These are phyloP conservation scores for Bacillus rossius DNA, from an alignment of 1,140 invertebrate genomes.

Conservation along the genomic window DNA sequence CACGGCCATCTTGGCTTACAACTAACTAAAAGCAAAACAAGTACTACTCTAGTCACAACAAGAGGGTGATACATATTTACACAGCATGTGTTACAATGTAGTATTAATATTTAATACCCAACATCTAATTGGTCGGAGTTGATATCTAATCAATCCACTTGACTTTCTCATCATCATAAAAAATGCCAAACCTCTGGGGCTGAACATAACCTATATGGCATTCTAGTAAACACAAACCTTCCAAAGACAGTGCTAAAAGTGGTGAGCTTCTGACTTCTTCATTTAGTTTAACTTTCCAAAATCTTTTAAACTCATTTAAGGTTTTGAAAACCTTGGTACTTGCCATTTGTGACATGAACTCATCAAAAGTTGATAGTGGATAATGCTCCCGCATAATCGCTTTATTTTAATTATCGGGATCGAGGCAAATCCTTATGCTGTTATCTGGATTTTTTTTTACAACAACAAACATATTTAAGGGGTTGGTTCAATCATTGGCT, in stretches of 20 bases:
- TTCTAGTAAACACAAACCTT: slow-evolving; percentile 11
- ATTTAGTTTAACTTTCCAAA: slow-evolving; percentile 29
- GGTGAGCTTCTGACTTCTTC: slow-evolving; percentile 20
- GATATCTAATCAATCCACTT: slow-evolving; percentile 31
- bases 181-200: slow-evolving; percentile 28
- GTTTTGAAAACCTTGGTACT: slow-evolving; percentile 32
- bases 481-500: no score
- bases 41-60: no score
- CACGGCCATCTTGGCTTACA: no score
- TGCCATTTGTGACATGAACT: slow-evolving; percentile 21
- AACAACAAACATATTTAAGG: no score
- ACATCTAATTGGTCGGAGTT: slow-evolving; percentile 20
- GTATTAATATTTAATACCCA: no score
- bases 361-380: slow-evolving; percentile 25
- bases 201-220: slow-evolving; percentile 16
- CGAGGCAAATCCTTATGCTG: slow-evolving; percentile 32
- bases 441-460: no score
- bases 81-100: no score
- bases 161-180: slow-evolving; percentile 29
- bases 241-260: slow-evolving; percentile 17
- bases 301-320: slow-evolving; percentile 30
- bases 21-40: no score
- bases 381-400: slow-evolving; percentile 26
- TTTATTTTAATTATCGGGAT: slow-evolving; percentile 36
- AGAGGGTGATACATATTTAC: no score